Evolutionary conservation across 1,140 invertebrate genomes (phyloP).

Genomic region (Tetragnatha versicolor): DNA sequence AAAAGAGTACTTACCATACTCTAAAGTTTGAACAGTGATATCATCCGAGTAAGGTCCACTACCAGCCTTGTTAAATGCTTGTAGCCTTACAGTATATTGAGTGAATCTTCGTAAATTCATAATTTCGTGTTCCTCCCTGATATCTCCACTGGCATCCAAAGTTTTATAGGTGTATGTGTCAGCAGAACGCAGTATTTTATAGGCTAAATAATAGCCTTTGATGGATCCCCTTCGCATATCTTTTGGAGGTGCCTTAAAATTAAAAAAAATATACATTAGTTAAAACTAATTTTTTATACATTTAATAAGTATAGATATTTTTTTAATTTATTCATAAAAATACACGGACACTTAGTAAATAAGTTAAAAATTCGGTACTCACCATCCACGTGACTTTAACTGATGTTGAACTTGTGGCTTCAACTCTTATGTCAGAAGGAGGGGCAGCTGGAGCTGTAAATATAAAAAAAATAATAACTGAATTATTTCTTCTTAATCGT

Average conservation of each 20-base stretch:
- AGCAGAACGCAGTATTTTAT: slow-evolving; percentile 67
- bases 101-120: slow-evolving; percentile 66
- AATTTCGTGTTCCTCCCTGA: slow-evolving; percentile 44
- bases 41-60: slow-evolving; percentile 89
- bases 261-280: neutral
- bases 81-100: slow-evolving; percentile 91
- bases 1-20: slow-evolving; percentile 56
- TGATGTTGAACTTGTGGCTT: slow-evolving; percentile 54
- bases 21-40: slow-evolving; percentile 69
- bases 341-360: neutral
- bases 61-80: slow-evolving; percentile 94
- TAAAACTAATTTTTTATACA: too few relatives aligned
- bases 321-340: neutral
- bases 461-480: too few relatives aligned
- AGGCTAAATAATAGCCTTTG: slow-evolving; percentile 91
- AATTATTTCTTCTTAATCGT: too few relatives aligned
- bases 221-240: slow-evolving; percentile 87
- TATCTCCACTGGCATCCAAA: slow-evolving; percentile 50
- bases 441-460: slow-evolving; percentile 58
- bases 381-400: slow-evolving; percentile 60
- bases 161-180: slow-evolving; percentile 63
- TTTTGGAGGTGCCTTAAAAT: slow-evolving; percentile 72
- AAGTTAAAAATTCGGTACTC: slow-evolving; percentile 33
- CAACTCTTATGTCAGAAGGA: slow-evolving; percentile 54
- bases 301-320: neutral